These are phyloP conservation scores for Sphaerophoria taeniata DNA, from an alignment of 2,888 invertebrate genomes.

Conservation along the genomic window DNA sequence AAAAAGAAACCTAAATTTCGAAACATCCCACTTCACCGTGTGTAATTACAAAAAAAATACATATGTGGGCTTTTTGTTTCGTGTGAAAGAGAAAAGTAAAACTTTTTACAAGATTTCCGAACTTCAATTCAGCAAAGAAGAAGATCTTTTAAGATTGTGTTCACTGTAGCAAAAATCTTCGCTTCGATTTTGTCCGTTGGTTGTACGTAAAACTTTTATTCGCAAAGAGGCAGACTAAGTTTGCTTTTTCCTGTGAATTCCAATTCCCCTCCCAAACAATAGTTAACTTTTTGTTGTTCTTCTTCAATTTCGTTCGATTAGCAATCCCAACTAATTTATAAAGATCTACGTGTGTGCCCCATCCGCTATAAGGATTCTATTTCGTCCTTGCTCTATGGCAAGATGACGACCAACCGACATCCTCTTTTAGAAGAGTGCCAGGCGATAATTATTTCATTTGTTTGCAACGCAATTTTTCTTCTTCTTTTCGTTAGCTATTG, in stretches of 20 bases:
- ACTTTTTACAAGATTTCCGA: not conserved
- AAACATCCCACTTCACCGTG: not conserved
- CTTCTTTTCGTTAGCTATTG: not conserved
- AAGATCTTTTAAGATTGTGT: not conserved
- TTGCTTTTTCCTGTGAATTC: constrained; percentile 4
- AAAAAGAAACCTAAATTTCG: constrained; percentile 8
- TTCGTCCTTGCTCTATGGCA: too few species aligned
- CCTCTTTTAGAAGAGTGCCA: not conserved
- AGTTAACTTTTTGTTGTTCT: constrained; percentile 45
- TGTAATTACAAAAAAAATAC: too few species aligned
- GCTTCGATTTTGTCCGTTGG: not conserved
- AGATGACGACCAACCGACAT: constrained; percentile 1
- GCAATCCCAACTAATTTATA: constrained; percentile 54
- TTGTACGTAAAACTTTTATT: constrained; percentile 17
- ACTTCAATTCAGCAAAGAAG: constrained; percentile 5
- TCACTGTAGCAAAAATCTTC: not conserved
- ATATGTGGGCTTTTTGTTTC: not conserved
- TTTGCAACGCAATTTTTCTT: constrained; percentile 56
- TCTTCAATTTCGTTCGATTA: constrained; percentile 35
- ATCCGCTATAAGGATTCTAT: not conserved
- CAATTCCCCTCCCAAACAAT: constrained; percentile 7
- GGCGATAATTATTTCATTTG: constrained; percentile 65
- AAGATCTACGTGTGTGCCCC: constrained; percentile 36
- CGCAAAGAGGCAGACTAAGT: constrained; percentile 6
- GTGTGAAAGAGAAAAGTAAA: not conserved